Base-by-base conservation (phyloP, 2,797 vertebrate genomes). In the Choloepus didactylus region DNA sequence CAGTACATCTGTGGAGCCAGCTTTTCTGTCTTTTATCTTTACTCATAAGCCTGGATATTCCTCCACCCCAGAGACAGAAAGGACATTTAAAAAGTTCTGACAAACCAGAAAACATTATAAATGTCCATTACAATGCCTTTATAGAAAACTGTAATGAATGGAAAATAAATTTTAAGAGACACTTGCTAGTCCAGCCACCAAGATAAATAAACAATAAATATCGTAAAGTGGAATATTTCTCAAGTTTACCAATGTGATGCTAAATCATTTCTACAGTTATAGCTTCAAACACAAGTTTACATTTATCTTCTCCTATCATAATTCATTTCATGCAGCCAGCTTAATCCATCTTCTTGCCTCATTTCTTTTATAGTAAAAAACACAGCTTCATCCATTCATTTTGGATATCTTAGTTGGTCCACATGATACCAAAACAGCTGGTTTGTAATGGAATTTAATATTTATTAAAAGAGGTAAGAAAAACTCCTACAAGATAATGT, bases 361-460 rank as follows among this genome's bases (percentile, higher is more conserved):
- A 80, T 89, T 49, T 90, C 44, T 75, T 59, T 85, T 66, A 41
- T 54, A 84, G 77, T 90, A 91, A 88, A 94, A 90, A 72, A 54
- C 2, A 41, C 46, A 89, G 64, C 2, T 91, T 87, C 27, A 76
- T 38, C 70, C 64, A 67, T 84, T 87, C 85, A 77, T 81, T 93
- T 81, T 92, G 64, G 46, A 2, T 19, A 51, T 62, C 29, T 44
- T 87, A 56, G 35, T 95, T 83, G 85, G 16, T 60, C 16, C 25
- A 60, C 35, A 19, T 49, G 21, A 76, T 69, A 79, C 10, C n/a
- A 70, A 85, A 85, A 56, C 4, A 89, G 1, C 11, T 90, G 25
- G 10, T 38, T 79, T 49, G 46, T 49, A 49, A 49, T 49, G 46
- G 46, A 49, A 49, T 49, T 49, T 49, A 49, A 49, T 49, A 49